These are phyloP conservation scores for Hanleya hanleyi DNA, from an alignment of 2,888 invertebrate genomes.

Conservation along the genomic window DNA sequence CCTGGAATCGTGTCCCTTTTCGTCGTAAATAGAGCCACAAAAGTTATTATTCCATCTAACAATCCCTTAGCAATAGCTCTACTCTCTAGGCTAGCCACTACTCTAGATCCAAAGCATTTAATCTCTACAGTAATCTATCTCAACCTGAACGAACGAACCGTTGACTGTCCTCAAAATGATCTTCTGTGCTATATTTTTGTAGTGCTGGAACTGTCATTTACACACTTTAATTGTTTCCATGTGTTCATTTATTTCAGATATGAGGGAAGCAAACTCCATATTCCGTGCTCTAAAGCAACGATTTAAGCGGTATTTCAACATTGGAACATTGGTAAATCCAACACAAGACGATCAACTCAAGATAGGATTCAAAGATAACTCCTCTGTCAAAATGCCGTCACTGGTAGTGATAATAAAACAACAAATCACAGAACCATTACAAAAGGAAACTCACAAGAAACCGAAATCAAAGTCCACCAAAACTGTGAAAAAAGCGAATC, in stretches of 20 bases:
- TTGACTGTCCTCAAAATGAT: too few species aligned
- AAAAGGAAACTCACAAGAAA: neutral
- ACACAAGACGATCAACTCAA: conserved; percentile 39
- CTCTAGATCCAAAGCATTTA: too few species aligned
- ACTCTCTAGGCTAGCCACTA: too few species aligned
- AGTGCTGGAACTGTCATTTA: too few species aligned
- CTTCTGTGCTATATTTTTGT: too few species aligned
- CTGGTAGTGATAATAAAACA: conserved; percentile 42
- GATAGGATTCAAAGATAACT: conserved; percentile 40
- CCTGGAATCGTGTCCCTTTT: too few species aligned
- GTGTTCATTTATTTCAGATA: conserved; percentile 40
- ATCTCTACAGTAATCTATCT: too few species aligned
- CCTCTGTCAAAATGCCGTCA: conserved; percentile 40
- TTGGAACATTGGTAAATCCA: conserved; percentile 48
- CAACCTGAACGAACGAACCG: too few species aligned
- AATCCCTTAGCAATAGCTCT: too few species aligned
- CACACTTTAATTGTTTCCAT: too few species aligned
- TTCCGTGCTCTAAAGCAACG: conserved; percentile 47
- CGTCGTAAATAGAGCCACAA: too few species aligned
- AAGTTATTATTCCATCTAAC: too few species aligned
- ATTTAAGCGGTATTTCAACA: conserved; percentile 51
- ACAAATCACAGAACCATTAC: neutral
- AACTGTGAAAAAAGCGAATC: conserved; percentile 11
- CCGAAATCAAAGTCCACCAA: conserved; percentile 20
- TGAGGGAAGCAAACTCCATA: conserved; percentile 38